Conservation (phyloP, 2,888 invertebrate genomes). For the Entomobrya multifasciata region DNA sequence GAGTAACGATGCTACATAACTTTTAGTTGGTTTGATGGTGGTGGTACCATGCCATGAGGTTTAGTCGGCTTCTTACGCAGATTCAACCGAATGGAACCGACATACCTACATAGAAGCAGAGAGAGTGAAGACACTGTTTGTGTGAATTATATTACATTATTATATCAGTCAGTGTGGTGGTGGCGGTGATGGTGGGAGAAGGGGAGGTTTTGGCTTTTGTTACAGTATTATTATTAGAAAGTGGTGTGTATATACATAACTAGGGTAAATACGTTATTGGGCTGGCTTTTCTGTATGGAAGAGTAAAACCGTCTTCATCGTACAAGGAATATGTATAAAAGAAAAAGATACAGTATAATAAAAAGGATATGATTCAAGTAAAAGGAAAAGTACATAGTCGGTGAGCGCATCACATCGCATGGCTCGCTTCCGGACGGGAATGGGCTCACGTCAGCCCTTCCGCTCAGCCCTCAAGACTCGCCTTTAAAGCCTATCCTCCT, state of each 20-base stretch:
- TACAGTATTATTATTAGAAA: not conserved
- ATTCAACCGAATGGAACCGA: constrained; percentile 54
- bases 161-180: constrained; percentile 36
- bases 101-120: not conserved
- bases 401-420: constrained; percentile 79
- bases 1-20: not conserved
- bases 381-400: constrained; percentile 66
- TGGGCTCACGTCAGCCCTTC: constrained; percentile 80
- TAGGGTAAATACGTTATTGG: constrained; percentile 4
- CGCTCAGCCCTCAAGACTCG: constrained; percentile 76
- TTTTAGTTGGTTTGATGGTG: not conserved
- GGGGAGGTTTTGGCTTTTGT: constrained; percentile 28
- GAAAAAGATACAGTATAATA: constrained; percentile 47
- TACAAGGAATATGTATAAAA: constrained; percentile 5
- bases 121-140: not conserved
- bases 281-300: too few species aligned
- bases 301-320: not conserved
- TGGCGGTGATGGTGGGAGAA: constrained; percentile 24
- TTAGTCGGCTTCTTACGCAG: constrained; percentile 49
- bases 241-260: not conserved
- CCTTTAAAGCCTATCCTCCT: constrained; percentile 72
- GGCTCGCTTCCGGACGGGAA: constrained; percentile 80
- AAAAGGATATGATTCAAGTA: constrained; percentile 61
- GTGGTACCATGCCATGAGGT: not conserved
- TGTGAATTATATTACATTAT: constrained; percentile 39